Evolutionary conservation across 1,140 invertebrate genomes (phyloP).

Genomic region (Brachionus manjavacas): DNA sequence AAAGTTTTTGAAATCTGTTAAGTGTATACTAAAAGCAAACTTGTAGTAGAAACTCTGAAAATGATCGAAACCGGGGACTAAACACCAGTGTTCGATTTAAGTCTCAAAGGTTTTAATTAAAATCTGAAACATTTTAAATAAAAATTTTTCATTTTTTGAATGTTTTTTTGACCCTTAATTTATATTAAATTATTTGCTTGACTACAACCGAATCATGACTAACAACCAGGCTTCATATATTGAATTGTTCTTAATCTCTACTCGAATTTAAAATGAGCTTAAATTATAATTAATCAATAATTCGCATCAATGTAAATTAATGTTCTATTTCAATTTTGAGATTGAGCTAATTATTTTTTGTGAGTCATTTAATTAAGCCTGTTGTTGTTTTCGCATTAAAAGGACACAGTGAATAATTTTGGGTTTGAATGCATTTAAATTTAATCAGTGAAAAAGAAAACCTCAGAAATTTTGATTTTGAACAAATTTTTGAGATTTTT

Average conservation of each 20-base stretch:
- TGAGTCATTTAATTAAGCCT: background rate
- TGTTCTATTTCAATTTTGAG: background rate
- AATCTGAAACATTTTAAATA: background rate
- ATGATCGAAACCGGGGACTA: background rate
- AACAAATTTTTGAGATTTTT: too few relatives aligned
- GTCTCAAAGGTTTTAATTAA: background rate
- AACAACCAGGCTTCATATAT: background rate
- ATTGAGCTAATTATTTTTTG: background rate
- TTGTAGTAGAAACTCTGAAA: background rate
- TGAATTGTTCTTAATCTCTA: conserved; percentile 18
- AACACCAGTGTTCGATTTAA: background rate
- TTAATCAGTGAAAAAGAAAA: too few relatives aligned
- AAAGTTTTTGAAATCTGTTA: background rate
- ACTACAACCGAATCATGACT: conserved; percentile 28
- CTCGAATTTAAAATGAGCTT: conserved; percentile 19
- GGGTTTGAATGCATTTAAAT: too few relatives aligned
- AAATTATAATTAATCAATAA: conserved; percentile 36
- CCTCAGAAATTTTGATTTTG: too few relatives aligned
- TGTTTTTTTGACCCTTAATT: conserved; percentile 21
- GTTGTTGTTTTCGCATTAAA: background rate
- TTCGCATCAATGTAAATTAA: background rate
- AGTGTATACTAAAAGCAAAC: background rate
- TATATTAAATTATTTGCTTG: conserved; percentile 13
- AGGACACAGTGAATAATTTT: too few relatives aligned
- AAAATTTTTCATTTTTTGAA: background rate